Evolutionary conservation across 1,140 invertebrate species (phyloP).

Genomic region (Aphaenogaster rudis): DNA sequence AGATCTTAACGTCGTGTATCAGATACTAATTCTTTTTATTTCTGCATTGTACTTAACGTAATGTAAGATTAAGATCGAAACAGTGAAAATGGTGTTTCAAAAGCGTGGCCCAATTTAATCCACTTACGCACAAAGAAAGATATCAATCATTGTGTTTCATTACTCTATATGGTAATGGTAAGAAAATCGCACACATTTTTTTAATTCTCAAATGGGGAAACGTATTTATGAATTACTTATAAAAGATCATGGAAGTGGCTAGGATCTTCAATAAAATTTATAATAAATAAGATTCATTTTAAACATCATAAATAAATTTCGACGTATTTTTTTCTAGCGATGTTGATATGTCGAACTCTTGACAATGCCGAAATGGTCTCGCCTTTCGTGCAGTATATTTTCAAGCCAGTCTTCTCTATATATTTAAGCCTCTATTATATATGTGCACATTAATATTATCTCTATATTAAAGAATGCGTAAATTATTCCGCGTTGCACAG

Average conservation of each 20-base stretch:
- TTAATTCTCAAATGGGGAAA: slow-evolving; percentile 63
- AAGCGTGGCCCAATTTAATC: slow-evolving; percentile 65
- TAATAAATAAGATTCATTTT: slow-evolving; percentile 37
- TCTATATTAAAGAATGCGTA: slow-evolving; percentile 34
- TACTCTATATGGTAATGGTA: slow-evolving; percentile 57
- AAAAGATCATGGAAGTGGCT: slow-evolving; percentile 19
- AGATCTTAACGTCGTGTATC: slow-evolving; percentile 1
- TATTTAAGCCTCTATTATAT: slow-evolving; percentile 45
- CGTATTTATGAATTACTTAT: slow-evolving; percentile 58
- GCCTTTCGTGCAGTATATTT: slow-evolving; percentile 35
- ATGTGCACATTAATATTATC: slow-evolving; percentile 48
- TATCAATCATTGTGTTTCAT: slow-evolving; percentile 56
- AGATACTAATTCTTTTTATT: slow-evolving; percentile 11
- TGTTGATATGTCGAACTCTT: slow-evolving; percentile 35
- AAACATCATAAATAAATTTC: slow-evolving; percentile 46
- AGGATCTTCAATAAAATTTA: slow-evolving; percentile 42
- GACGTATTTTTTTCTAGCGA: slow-evolving; percentile 50
- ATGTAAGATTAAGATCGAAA: slow-evolving; percentile 32
- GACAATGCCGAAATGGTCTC: slow-evolving; percentile 20
- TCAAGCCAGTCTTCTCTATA: slow-evolving; percentile 35
- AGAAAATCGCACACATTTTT: slow-evolving; percentile 69
- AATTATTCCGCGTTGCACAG: slow-evolving; percentile 43
- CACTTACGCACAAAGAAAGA: slow-evolving; percentile 70
- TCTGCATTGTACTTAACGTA: slow-evolving; percentile 18
- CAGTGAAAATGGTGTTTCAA: slow-evolving; percentile 6